These are phyloP conservation scores for Ariopsis seemanni DNA, from an alignment of 2,113 vertebrate genomes.

Conservation along the genomic window DNA sequence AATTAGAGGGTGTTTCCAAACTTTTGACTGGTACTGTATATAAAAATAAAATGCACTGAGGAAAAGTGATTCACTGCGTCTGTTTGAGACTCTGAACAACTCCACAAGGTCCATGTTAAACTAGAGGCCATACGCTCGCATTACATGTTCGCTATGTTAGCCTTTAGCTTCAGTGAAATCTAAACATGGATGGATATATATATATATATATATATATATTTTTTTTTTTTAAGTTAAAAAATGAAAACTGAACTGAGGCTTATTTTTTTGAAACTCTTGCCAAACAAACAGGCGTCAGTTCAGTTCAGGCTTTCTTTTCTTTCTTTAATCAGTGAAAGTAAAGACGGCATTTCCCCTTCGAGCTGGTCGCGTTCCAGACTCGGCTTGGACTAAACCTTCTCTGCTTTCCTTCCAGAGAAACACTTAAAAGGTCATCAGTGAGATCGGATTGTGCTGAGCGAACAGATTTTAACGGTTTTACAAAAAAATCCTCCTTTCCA, in stretches of 20 bases:
- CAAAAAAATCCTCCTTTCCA: neutral
- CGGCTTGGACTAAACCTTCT: slow-evolving; percentile 32
- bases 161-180: neutral
- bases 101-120: neutral
- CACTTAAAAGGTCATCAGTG: slow-evolving; percentile 51
- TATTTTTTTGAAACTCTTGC: neutral
- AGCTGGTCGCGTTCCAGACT: slow-evolving; percentile 35
- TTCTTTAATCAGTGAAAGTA: slow-evolving; percentile 36
- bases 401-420: slow-evolving; percentile 47
- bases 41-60: too few relatives aligned
- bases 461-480: slow-evolving; percentile 31
- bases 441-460: slow-evolving; percentile 47
- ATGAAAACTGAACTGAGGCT: neutral
- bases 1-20: too few relatives aligned
- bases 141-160: neutral
- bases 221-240: too few relatives aligned
- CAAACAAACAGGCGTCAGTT: neutral
- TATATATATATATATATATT: too few relatives aligned
- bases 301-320: slow-evolving; percentile 5
- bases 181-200: neutral
- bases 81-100: neutral
- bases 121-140: neutral
- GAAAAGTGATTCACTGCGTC: too few relatives aligned
- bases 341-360: slow-evolving; percentile 40
- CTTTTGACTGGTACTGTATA: too few relatives aligned